Percentiles rank a stretch among this genome's conserved stretches.
Evolutionary conservation across 64 coral and sea anemone species (phyloP).

Genomic region (Dendronephthya gigantea): DNA sequence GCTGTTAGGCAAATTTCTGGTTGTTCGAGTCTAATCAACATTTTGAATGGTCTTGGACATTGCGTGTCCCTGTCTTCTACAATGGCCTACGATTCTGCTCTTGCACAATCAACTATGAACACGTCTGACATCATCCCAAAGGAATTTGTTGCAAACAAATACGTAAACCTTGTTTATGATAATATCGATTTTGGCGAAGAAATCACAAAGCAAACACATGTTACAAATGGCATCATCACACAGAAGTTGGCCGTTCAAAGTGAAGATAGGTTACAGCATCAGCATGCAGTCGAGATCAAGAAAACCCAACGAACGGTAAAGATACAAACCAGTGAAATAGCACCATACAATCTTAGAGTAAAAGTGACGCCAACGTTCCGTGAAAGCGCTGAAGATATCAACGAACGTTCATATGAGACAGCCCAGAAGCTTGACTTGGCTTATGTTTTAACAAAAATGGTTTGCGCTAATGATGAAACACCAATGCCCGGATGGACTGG

Average conservation of each 20-base stretch:
- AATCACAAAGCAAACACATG: background rate
- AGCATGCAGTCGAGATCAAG: background rate
- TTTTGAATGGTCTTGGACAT: conserved; percentile 13
- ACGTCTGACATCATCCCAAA: background rate
- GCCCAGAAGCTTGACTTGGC: conserved; percentile 1
- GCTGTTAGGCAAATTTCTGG: conserved; percentile 1
- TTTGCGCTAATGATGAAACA: background rate
- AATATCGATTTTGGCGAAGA: conserved; percentile 4
- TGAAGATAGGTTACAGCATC: background rate
- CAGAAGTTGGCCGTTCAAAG: background rate
- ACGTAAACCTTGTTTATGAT: background rate
- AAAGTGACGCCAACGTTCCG: background rate
- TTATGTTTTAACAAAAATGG: background rate
- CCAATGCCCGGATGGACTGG: conserved; percentile 6
- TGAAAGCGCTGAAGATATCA: too few relatives aligned
- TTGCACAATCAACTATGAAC: background rate
- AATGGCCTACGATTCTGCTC: background rate
- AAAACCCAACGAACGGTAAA: background rate
- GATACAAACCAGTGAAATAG: background rate
- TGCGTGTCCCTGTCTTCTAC: conserved; percentile 6
- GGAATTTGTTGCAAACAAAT: background rate
- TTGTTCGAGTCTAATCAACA: background rate
- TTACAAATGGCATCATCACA: background rate
- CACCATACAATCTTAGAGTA: background rate
- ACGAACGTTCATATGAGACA: background rate